These are phyloP conservation scores for Sprattus sprattus DNA, from an alignment of 2,113 vertebrate species.

Conservation along the genomic window DNA sequence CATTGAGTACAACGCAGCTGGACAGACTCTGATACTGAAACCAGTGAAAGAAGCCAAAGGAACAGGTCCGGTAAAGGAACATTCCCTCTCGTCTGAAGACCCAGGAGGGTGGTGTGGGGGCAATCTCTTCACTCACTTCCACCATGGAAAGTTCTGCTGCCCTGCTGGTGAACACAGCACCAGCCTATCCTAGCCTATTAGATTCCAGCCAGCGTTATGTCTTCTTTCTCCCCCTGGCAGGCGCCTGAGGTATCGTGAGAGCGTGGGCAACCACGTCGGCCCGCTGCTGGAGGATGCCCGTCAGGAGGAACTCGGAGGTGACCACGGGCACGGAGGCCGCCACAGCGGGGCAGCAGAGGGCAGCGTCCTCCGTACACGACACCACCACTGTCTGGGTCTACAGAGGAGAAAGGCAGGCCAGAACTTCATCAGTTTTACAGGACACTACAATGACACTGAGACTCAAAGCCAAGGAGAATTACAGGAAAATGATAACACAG, in stretches of 20 bases:
- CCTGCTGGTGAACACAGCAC: neutral
- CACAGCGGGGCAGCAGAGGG: slow-evolving; percentile 66
- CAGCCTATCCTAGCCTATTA: neutral
- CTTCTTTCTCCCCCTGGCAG: neutral
- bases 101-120: neutral
- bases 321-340: slow-evolving; percentile 72
- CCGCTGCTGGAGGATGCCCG: slow-evolving; percentile 83
- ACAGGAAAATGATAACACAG: neutral
- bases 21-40: neutral
- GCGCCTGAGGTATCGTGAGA: slow-evolving; percentile 48
- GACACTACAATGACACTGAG: neutral
- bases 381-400: slow-evolving; percentile 79
- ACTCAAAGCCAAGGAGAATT: neutral
- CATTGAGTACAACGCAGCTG: neutral
- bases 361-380: slow-evolving; percentile 79
- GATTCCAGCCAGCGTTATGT: neutral
- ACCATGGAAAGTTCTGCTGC: neutral
- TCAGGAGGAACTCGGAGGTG: slow-evolving; percentile 81
- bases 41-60: neutral
- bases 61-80: neutral
- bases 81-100: neutral
- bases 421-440: neutral
- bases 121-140: neutral
- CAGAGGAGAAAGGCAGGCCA: neutral
- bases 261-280: slow-evolving; percentile 65